Base-by-base conservation (phyloP, 2,797 vertebrate species). In the Pempheris klunzingeri region DNA sequence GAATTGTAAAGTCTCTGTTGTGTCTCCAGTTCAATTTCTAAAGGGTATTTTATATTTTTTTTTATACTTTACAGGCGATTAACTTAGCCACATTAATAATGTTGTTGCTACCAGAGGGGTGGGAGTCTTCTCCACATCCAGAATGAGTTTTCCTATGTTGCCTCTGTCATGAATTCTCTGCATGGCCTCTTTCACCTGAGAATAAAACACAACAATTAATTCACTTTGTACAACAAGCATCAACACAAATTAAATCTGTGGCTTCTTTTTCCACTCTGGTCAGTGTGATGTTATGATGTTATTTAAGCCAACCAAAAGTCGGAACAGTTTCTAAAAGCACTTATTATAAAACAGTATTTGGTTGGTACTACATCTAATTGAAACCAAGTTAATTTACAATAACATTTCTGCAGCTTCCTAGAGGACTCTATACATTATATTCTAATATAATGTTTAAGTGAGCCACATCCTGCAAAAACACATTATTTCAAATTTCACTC, bases 151-250 rank as follows among this genome's bases (percentile, higher is more conserved):
- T 83, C 98, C 98, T 73, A 99, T 96, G 91, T 99, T 99, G 55
- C 98, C 98, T 93, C 98, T 94, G 94, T 99, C 98, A 5, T 99
- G 98, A 88, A 99, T 99, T 92, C 98, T 96, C 94, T 99, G 98
- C 98, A 99, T 99, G 76, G 98, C 98, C 76, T 99, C 98, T 92
- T 99, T 99, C 55, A 99, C 98, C 98, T 99, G 92, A 75, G 34
- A 68, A 81, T 18, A 65, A 83, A 88, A 86, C n/a, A 78, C 8
- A 73, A n/a, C 7, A 67, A 47, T 58, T 1, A 44, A 34, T 2
- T 36, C 7, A 8, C 30, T 67, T 3, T 32, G 3, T 49, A 65
- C 36, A 65, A 41, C 7, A 74, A 54, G 7, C 17, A 34, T 55
- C 9, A 55, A 44, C 2, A 18, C 46, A 54, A 62, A 74, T 41